These are phyloP conservation scores for Burhinus oedicnemus DNA, from an alignment of 2,113 vertebrate genomes.

Conservation along the genomic window DNA sequence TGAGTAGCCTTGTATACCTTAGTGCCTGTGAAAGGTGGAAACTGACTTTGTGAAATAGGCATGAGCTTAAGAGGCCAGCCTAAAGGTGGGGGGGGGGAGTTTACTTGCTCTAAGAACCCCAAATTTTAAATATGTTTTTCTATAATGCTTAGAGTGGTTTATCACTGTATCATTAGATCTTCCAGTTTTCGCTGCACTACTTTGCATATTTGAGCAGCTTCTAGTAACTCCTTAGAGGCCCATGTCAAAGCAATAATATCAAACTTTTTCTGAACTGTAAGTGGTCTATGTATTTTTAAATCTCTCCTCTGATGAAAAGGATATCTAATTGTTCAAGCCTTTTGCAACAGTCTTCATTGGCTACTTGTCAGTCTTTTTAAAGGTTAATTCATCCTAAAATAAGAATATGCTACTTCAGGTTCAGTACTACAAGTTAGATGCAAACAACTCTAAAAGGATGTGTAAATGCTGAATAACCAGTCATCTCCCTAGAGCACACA, in stretches of 20 bases:
- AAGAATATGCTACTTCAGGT: background rate
- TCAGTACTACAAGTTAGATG: background rate
- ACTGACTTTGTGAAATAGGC: background rate
- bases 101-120: background rate
- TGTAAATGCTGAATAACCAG: constrained; percentile 10
- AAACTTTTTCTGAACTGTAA: background rate
- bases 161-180: background rate
- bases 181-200: background rate
- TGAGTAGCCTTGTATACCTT: background rate
- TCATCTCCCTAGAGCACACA: background rate
- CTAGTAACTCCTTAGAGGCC: background rate
- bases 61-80: background rate
- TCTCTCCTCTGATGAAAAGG: background rate
- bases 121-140: background rate
- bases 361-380: background rate
- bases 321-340: background rate
- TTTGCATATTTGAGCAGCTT: background rate
- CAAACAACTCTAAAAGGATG: background rate
- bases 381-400: background rate
- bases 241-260: background rate
- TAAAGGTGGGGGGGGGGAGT: background rate
- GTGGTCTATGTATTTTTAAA: background rate
- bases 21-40: background rate
- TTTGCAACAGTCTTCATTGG: background rate
- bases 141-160: background rate